Conservation (phyloP, 2,113 vertebrate genomes). For the Barnardius zonarius region DNA sequence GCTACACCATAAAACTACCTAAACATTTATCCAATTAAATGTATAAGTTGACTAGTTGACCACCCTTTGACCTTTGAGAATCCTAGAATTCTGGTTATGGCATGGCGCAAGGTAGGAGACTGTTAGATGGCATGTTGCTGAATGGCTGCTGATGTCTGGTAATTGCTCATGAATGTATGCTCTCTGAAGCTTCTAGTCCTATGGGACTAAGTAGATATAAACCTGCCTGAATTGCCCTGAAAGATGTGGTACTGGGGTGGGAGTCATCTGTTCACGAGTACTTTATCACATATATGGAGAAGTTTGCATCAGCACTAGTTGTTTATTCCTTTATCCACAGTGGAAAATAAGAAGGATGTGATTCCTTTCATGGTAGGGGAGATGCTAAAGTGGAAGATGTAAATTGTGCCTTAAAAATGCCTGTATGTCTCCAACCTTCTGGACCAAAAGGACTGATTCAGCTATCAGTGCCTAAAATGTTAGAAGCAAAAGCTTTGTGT, state of each 20-base stretch:
- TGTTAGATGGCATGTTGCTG: not conserved
- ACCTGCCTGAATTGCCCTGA: not conserved
- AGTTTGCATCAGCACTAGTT: not conserved
- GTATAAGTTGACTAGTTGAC: not conserved
- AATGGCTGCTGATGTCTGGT: not conserved
- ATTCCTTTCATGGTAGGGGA: not conserved
- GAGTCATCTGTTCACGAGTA: not conserved
- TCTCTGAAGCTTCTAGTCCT: not conserved
- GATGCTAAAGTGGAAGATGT: not conserved
- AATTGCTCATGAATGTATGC: fast-evolving
- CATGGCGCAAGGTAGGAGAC: not conserved
- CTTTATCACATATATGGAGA: not conserved
- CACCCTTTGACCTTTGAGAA: not conserved
- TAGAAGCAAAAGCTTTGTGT: not conserved
- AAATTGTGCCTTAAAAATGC: not conserved
- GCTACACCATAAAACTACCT: not conserved
- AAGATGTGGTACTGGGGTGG: not conserved
- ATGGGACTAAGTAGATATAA: not conserved
- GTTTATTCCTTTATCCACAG: not conserved
- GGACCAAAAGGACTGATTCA: not conserved
- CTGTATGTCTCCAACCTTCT: not conserved
- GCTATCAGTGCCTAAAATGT: not conserved
- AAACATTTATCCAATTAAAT: not conserved
- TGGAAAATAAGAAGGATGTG: not conserved
- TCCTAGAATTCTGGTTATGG: not conserved